Conservation (phyloP, 2,113 vertebrate species). For the Tachycineta bicolor region DNA sequence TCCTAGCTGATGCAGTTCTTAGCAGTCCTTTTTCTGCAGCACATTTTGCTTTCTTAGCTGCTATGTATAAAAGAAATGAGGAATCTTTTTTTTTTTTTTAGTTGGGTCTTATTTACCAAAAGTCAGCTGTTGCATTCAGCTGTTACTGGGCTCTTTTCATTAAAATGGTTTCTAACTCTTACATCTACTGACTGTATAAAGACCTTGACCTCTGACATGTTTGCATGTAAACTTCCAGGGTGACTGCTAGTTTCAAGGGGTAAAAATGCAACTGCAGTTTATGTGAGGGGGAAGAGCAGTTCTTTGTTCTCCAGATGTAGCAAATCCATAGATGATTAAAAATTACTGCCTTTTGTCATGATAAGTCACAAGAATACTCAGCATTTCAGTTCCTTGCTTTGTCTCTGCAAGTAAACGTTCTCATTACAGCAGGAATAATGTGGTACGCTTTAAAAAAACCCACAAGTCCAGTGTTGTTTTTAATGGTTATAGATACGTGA, state of each 20-base stretch:
- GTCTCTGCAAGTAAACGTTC: background rate
- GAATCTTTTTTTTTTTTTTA: background rate
- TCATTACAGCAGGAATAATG: background rate
- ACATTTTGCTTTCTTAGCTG: background rate
- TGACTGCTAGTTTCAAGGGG: background rate
- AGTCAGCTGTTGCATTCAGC: background rate
- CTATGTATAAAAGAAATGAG: background rate
- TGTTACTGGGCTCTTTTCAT: background rate
- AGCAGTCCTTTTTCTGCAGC: background rate
- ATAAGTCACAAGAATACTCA: background rate
- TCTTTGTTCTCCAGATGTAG: background rate
- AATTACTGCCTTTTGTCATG: background rate
- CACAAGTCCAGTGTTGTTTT: background rate
- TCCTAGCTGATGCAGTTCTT: background rate
- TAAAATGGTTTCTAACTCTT: background rate
- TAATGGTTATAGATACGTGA: background rate
- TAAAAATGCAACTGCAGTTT: background rate
- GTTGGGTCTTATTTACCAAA: background rate
- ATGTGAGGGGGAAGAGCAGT: background rate
- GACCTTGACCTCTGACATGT: background rate
- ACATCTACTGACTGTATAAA: background rate
- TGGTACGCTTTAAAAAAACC: background rate
- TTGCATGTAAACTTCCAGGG: background rate
- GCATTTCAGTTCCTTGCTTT: background rate
- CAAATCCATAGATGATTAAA: background rate